phyloP scores from a whole-genome alignment of 1,140 invertebrate genomes.

The Drosophila miranda region DNA sequence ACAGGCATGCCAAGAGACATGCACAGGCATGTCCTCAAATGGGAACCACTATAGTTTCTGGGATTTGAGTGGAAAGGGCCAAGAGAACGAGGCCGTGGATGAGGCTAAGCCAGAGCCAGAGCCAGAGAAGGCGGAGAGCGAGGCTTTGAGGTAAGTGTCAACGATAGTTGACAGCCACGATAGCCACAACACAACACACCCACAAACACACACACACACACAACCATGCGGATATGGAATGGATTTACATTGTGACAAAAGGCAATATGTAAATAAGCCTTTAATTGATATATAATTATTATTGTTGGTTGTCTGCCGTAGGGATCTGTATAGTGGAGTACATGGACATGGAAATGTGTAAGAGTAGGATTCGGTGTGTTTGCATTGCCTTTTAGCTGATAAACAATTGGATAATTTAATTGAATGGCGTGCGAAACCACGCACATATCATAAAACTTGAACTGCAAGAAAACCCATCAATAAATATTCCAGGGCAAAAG shows the following conservation, averaged over 20 bases:
- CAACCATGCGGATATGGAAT: neutral
- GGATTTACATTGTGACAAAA: slow-evolving; percentile 36
- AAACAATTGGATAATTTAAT: no score
- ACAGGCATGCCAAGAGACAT: neutral
- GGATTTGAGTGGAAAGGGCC: slow-evolving; percentile 9
- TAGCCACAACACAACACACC: slow-evolving; percentile 19
- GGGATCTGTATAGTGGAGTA: neutral
- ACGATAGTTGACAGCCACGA: no score
- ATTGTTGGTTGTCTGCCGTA: slow-evolving; percentile 48
- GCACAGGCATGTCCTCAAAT: neutral
- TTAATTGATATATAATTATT: slow-evolving; percentile 73
- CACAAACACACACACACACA: no score
- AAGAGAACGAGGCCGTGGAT: slow-evolving; percentile 9
- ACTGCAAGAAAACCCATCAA: no score
- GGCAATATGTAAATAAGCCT: slow-evolving; percentile 67
- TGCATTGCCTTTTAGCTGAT: no score
- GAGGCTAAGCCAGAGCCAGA: slow-evolving; percentile 1
- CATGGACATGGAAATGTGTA: no score
- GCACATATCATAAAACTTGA: no score
- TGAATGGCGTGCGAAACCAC: no score
- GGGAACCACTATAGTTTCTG: no score
- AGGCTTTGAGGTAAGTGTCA: slow-evolving; percentile 37
- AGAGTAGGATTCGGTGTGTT: no score
- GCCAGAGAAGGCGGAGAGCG: neutral
- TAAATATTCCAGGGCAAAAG: no score